phyloP scores from a whole-genome alignment of 2,113 vertebrate genomes.

The Danionella cerebrum region DNA sequence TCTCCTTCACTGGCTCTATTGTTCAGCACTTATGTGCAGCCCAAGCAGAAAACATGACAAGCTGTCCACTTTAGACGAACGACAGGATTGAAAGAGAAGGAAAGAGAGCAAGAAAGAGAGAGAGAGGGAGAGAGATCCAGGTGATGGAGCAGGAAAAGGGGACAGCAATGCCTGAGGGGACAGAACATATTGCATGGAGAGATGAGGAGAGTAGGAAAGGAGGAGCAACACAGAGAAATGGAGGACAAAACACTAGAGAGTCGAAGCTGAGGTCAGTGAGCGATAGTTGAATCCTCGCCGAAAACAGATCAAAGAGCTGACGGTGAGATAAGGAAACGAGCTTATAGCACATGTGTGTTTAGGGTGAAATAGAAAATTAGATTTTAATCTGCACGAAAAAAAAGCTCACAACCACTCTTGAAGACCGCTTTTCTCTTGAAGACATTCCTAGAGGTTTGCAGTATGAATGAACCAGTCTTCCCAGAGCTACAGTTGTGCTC shows the following conservation, averaged over 20 bases:
- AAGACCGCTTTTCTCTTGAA: no score
- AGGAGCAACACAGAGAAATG: no score
- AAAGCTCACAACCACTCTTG: no score
- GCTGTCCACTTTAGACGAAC: slow-evolving; percentile 26
- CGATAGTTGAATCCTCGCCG: background rate
- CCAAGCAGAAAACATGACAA: slow-evolving; percentile 45
- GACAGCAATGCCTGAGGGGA: background rate
- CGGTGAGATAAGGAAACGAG: no score
- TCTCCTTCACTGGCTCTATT: slow-evolving; percentile 26
- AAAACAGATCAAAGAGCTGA: background rate
- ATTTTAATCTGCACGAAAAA: no score
- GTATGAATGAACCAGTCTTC: no score
- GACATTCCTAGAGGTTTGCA: no score
- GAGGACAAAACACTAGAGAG: background rate
- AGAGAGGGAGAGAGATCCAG: slow-evolving; percentile 4
- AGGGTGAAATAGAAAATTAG: no score
- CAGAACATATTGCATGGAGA: background rate
- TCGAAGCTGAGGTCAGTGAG: background rate
- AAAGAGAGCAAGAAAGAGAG: slow-evolving; percentile 3
- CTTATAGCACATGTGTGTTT: no score
- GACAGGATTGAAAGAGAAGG: background rate
- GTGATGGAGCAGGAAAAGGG: background rate
- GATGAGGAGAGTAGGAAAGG: background rate
- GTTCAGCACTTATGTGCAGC: slow-evolving; percentile 42
- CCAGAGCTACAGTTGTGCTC: no score